A percentile compares a stretch with the other conserved stretches of the same genome.
These are phyloP conservation scores for Mastomys natalensis DNA, from an alignment of 2,113 vertebrate species.

Conservation along the genomic window DNA sequence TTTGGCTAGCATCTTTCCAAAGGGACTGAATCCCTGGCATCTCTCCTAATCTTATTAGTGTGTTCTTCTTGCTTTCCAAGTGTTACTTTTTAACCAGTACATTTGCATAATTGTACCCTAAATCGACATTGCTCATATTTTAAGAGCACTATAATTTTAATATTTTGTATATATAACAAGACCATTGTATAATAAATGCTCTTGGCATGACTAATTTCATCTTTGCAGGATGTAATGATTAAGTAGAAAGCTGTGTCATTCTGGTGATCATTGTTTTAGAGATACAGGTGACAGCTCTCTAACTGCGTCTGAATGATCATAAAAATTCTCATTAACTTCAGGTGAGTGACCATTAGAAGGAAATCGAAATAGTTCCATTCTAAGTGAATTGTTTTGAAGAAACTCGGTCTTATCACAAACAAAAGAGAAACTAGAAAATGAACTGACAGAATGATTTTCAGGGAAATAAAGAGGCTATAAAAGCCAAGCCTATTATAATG, in stretches of 20 bases:
- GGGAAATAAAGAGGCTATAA: background rate
- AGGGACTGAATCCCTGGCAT: conserved; percentile 27
- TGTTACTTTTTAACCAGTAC: conserved; percentile 53
- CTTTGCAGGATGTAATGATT: conserved; percentile 31
- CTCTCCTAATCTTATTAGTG: conserved; percentile 67
- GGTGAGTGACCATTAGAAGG: background rate
- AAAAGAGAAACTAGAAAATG: conserved; percentile 19
- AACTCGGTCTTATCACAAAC: background rate
- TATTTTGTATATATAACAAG: conserved; percentile 16
- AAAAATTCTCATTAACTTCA: conserved; percentile 48
- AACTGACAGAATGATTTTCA: conserved; percentile 30
- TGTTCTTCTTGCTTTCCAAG: conserved; percentile 55
- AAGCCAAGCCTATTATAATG: background rate
- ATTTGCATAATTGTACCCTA: conserved; percentile 29
- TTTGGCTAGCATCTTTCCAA: conserved; percentile 57
- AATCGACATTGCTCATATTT: conserved; percentile 47
- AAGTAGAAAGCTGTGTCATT: conserved; percentile 48
- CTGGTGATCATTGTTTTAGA: background rate
- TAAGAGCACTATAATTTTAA: conserved; percentile 45
- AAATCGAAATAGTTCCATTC: background rate
- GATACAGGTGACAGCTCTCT: conserved; percentile 24
- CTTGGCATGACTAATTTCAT: conserved; percentile 40
- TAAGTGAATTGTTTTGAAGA: conserved; percentile 42
- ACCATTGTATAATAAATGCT: background rate
- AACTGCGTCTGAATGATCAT: background rate